Evolutionary conservation across 2,888 invertebrate genomes (phyloP), one percentile per base, ranked within the genome.

Genomic region (Lysandra coridon): DNA sequence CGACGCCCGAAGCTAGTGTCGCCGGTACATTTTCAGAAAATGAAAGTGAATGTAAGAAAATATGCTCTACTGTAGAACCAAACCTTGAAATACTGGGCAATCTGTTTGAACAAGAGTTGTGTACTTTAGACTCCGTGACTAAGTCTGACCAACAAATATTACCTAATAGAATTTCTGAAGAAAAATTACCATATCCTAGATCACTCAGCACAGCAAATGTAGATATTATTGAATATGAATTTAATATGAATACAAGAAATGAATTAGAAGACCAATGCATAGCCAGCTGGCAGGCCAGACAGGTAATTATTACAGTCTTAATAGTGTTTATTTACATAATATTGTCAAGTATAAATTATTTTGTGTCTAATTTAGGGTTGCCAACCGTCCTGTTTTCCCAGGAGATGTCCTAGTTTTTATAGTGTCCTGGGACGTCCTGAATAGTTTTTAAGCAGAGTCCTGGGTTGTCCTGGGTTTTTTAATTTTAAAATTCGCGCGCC

Each of bases 241-340:
- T n/a, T 73, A 57, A 57, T 78, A 7, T 87, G n/a, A 82, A 85
- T 6, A 82, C 88, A n/a, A 85, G 86, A 64, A 86, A 81, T 78
- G 87, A 86, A 80, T 84, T 84, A 81, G 94, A 94, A 85, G 93
- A 95, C 79, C 90, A 90, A 75, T 92, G 91, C 79, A 92, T 95
- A 85, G 89, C 90, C 62, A 85, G 89, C 85, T 97, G 97, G 97
- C 97, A 97, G 87, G 95, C 95, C 1, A 94, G 95, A 88, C 97
- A 97, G 92, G 94, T 96, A 86, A 84, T 64, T 64, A 0, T 57
- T 57, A 17, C 17, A 17, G 4, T 17, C 1, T 44, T 57, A 17
- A 4, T 57, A 57, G 17, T 4, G 57, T 57, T 17, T 4, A 57
- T 57, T 57, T 57, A 57, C 17, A 17, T 57, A 57, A 12, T 64